Conservation (phyloP, 2,797 vertebrate species). For the Enteromius unitaeniatus region DNA sequence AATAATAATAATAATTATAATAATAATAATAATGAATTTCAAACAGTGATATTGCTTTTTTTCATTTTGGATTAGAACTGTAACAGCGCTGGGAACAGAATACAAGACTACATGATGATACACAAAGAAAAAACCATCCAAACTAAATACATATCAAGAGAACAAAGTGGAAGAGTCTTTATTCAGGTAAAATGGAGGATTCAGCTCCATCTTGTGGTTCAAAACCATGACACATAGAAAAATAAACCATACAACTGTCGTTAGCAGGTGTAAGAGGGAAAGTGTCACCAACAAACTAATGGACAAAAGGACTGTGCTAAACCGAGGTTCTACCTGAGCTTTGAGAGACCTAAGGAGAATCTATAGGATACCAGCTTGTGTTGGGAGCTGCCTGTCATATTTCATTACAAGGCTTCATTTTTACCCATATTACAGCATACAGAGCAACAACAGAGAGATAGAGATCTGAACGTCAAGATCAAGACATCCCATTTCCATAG, state of each 20-base stretch:
- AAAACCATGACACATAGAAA: constrained; percentile 61
- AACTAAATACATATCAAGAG: constrained; percentile 67
- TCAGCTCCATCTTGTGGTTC: constrained; percentile 67
- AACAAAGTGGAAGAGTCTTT: constrained; percentile 62
- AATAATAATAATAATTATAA: constrained; percentile 76
- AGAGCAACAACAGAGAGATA: constrained; percentile 38
- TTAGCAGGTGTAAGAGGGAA: constrained; percentile 56
- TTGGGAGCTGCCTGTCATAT: constrained; percentile 46
- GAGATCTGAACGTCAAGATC: constrained; percentile 29
- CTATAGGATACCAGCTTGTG: constrained; percentile 42
- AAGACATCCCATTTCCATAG: constrained; percentile 28
- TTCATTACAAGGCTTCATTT: constrained; percentile 44
- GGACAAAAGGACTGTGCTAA: constrained; percentile 55
- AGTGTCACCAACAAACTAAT: constrained; percentile 42
- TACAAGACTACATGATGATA: constrained; percentile 82
- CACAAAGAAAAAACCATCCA: constrained; percentile 70
- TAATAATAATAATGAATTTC: constrained; percentile 84
- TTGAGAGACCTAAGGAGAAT: constrained; percentile 59
- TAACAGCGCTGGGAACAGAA: constrained; percentile 89
- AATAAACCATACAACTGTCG: constrained; percentile 60
- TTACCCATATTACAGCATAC: constrained; percentile 55
- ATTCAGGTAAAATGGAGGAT: constrained; percentile 75
- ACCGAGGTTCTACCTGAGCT: constrained; percentile 67
- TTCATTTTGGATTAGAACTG: constrained; percentile 91
- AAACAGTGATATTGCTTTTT: constrained; percentile 94